Base-by-base conservation (phyloP, 2,797 vertebrate genomes). In the Sebastes alutus region DNA sequence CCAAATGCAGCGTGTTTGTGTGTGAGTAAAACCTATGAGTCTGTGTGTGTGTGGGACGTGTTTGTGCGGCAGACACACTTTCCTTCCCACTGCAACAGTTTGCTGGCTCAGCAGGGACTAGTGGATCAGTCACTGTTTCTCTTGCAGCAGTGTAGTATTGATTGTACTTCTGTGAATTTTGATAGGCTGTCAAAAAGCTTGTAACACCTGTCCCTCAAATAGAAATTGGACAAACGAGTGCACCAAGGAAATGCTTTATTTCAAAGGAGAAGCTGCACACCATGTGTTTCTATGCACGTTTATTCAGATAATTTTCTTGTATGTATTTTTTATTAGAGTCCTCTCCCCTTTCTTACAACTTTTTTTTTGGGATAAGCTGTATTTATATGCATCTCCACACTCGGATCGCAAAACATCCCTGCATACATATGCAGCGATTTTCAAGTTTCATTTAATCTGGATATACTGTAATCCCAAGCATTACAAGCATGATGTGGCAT, bases 61-160 rank as follows among this genome's bases (percentile, higher is more conserved):
- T 82, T 84, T 81, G 75, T 75, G 71, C 20, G 6, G 71, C 78
- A 77, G 72, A 64, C 46, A 74, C 84, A 75, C 84, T 78, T 88
- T 81, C 74, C 80, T 78, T 78, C 64, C 76, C 84, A 78, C 78
- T 70, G 87, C 89, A 90, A 88, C 88, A 89, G 88, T 91, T 92
- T 92, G 90, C 90, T 91, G 80, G 81, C 81, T 92, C 91, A 91
- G 91, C 88, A 89, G 91, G 89, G 85, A 88, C 86, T 79, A 82
- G 72, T 84, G 77, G 83, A 90, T 90, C 88, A 82, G 88, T 82
- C 85, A 60, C 81, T 78, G 79, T 83, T 89, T 86, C 77, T 88
- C 87, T 87, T 85, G 77, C 84, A 83, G 88, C 75, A 56, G 67
- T 74, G 79, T 65, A 8, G 77, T 88, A 90, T 91, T 88, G 92